Conservation (phyloP, 2,888 invertebrate species). For the Ceratothoa steindachneri region DNA sequence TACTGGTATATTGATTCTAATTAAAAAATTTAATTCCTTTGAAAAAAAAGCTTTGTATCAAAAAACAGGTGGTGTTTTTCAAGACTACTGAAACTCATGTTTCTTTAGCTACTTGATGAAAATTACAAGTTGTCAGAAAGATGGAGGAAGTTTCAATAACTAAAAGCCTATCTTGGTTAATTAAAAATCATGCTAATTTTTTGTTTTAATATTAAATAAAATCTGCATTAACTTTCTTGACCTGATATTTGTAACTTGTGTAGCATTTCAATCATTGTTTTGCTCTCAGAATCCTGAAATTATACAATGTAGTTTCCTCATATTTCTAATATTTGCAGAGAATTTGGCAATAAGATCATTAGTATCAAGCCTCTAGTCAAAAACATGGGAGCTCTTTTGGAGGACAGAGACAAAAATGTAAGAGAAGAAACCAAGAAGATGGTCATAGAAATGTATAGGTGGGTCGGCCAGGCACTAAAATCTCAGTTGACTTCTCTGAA, state of each 20-base stretch:
- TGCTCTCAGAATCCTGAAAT: no score
- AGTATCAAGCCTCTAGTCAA: conserved; percentile 83
- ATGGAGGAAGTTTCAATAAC: no score
- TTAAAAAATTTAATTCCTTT: no score
- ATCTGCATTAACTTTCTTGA: background rate
- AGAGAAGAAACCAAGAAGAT: conserved; percentile 86
- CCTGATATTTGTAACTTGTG: conserved; percentile 1
- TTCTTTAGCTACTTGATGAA: no score
- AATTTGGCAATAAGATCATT: conserved; percentile 89
- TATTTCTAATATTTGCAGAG: no score
- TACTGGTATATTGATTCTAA: no score
- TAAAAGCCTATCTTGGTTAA: no score
- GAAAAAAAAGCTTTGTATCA: no score
- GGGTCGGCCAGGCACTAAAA: conserved; percentile 77
- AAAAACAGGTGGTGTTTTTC: no score
- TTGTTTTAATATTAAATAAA: background rate
- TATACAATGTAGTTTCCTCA: no score
- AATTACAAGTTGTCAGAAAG: no score
- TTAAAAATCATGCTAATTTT: background rate
- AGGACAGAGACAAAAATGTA: conserved; percentile 86
- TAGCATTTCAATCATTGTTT: conserved; percentile 32
- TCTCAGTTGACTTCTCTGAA: conserved; percentile 80
- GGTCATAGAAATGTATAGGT: conserved; percentile 88
- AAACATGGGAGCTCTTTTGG: conserved; percentile 66
- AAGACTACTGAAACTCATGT: no score